These are phyloP conservation scores for Hestina assimilis DNA, from an alignment of 1,140 invertebrate species.

Conservation along the genomic window DNA sequence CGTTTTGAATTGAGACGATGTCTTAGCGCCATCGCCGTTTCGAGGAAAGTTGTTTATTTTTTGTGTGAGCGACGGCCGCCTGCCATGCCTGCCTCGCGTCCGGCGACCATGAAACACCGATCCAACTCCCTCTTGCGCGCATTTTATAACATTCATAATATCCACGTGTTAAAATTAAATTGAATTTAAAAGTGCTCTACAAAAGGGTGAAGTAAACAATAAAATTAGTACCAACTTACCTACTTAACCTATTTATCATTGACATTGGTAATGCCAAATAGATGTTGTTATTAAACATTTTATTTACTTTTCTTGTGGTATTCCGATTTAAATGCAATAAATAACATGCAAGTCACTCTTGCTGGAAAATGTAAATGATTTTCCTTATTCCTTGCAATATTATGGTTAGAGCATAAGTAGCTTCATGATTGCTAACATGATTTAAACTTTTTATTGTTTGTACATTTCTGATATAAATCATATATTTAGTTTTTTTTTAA, in stretches of 20 bases:
- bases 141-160: conserved; percentile 37
- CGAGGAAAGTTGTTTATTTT: conserved; percentile 77
- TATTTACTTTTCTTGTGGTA: neutral
- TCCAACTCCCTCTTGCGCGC: conserved; percentile 35
- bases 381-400: neutral
- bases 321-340: neutral
- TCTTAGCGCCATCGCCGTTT: conserved; percentile 76
- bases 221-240: neutral
- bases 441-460: too few relatives aligned
- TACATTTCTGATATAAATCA: too few relatives aligned
- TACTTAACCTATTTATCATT: neutral
- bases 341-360: conserved; percentile 1
- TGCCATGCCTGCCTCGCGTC: conserved; percentile 63
- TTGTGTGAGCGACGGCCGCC: conserved; percentile 65
- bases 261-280: too few relatives aligned
- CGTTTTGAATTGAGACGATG: conserved; percentile 40
- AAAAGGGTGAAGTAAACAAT: neutral
- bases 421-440: too few relatives aligned
- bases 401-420: too few relatives aligned
- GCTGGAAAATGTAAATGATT: neutral
- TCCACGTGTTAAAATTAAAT: conserved; percentile 23
- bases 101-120: conserved; percentile 59
- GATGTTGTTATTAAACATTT: neutral
- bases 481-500: too few relatives aligned
- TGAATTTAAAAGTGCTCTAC: conserved; percentile 6